phyloP scores from a whole-genome alignment of 2,113 vertebrate species.

The Calyptomena viridis region DNA sequence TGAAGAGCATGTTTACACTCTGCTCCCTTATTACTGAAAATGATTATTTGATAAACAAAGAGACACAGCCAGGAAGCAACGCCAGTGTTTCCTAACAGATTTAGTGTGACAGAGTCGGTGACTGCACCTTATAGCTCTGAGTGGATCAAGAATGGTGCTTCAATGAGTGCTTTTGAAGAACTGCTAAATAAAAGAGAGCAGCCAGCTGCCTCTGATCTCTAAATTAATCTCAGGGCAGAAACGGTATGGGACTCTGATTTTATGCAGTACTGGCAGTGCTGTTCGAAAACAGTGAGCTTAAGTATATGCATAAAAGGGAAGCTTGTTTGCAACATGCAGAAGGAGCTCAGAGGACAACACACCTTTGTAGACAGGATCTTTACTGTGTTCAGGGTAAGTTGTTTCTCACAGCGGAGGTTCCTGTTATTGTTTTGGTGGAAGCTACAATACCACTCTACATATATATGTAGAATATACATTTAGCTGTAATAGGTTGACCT shows the following conservation, averaged over 20 bases:
- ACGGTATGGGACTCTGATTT: background rate
- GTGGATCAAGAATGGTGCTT: background rate
- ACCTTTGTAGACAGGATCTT: background rate
- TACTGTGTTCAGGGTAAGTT: fast-evolving
- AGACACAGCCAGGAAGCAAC: background rate
- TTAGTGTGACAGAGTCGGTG: background rate
- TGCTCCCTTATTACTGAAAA: constrained; percentile 50
- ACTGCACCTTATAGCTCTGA: background rate
- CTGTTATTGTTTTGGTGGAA: background rate
- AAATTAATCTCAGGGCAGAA: background rate
- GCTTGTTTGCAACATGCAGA: background rate
- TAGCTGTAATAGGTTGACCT: background rate
- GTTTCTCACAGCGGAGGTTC: background rate
- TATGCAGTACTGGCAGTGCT: background rate
- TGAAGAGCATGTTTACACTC: constrained; percentile 62
- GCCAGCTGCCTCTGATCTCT: background rate
- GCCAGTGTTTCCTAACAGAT: constrained; percentile 22
- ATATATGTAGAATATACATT: too few species aligned
- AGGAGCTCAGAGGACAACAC: background rate
- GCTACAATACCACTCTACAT: too few species aligned
- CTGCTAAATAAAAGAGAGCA: background rate
- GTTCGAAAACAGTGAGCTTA: background rate
- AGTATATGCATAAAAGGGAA: fast-evolving
- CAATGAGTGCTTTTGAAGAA: background rate
- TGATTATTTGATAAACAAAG: constrained; percentile 70